A percentile compares a stretch with the other conserved stretches of the same genome.
Conservation (phyloP, 2,113 vertebrate species). For the Albula glossodonta region DNA sequence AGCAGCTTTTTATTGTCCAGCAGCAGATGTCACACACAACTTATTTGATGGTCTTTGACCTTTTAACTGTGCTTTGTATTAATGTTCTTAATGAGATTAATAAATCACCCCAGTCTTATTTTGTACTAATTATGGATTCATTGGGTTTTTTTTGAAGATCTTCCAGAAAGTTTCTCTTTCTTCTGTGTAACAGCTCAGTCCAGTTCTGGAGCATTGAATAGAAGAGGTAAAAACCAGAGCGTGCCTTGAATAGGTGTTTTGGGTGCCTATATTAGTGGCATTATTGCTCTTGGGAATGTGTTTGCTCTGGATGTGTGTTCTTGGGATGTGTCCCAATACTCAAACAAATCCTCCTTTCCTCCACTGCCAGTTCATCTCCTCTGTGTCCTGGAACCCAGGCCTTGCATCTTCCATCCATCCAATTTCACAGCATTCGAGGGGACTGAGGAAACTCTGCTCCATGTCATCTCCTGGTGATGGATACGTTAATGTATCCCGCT, state of each 20-base stretch:
- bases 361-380: no score
- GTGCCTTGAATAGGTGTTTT: neutral
- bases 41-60: conserved; percentile 88
- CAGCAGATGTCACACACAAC: conserved; percentile 73
- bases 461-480: no score
- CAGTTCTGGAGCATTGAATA: neutral
- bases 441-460: no score
- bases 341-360: no score
- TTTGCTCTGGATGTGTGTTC: no score
- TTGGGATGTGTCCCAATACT: no score
- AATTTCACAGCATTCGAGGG: no score
- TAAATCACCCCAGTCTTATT: conserved; percentile 98
- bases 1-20: conserved; percentile 71
- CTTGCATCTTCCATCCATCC: no score
- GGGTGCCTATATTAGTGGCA: neutral
- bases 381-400: no score
- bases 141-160: conserved; percentile 4
- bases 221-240: neutral
- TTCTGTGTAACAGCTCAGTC: conserved; percentile 15
- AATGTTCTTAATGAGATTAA: conserved; percentile 98
- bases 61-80: conserved; percentile 96
- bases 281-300: neutral
- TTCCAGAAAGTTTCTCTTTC: neutral
- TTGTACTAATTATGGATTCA: conserved; percentile 68
- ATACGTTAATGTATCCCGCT: no score